These are phyloP conservation scores for Zaprionus taronus DNA, from an alignment of 1,140 invertebrate species.

Conservation along the genomic window DNA sequence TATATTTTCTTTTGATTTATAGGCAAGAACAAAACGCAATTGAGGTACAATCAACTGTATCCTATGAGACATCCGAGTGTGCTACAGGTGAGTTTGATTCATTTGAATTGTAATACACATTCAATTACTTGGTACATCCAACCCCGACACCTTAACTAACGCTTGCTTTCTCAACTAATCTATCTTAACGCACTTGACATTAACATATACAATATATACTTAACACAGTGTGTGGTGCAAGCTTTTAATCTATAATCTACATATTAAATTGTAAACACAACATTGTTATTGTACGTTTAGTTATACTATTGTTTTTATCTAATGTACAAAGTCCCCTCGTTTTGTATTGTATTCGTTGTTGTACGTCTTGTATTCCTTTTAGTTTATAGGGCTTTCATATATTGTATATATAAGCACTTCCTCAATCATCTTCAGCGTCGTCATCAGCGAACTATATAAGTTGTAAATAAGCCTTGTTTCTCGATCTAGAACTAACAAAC, in stretches of 20 bases:
- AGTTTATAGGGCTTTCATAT: constrained; percentile 11
- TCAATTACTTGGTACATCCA: constrained; percentile 14
- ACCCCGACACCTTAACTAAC: constrained; percentile 43
- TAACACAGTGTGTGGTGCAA: constrained; percentile 46
- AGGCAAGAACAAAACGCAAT: constrained; percentile 84
- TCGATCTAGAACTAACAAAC: not conserved
- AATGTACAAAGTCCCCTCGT: constrained; percentile 51
- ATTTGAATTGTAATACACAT: not conserved
- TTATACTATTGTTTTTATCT: constrained; percentile 28
- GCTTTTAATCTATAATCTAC: constrained; percentile 19
- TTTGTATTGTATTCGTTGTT: constrained; percentile 52
- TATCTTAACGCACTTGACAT: constrained; percentile 21
- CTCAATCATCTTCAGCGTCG: constrained; percentile 4
- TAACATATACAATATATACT: constrained; percentile 31
- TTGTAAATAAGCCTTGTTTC: not conserved
- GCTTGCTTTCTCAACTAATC: constrained; percentile 67
- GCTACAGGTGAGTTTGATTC: constrained; percentile 74
- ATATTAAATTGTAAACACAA: constrained; percentile 13
- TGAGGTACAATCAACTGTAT: constrained; percentile 83
- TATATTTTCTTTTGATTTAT: constrained; percentile 2
- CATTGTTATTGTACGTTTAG: constrained; percentile 9
- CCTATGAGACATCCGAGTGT: constrained; percentile 83
- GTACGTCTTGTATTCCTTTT: constrained; percentile 32
- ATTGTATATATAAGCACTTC: constrained; percentile 1
- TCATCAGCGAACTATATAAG: constrained; percentile 7